Evolutionary conservation across 1,140 invertebrate species (phyloP), one percentile per base, ranked within the genome.

Genomic region (Pollicipes pollicipes): DNA sequence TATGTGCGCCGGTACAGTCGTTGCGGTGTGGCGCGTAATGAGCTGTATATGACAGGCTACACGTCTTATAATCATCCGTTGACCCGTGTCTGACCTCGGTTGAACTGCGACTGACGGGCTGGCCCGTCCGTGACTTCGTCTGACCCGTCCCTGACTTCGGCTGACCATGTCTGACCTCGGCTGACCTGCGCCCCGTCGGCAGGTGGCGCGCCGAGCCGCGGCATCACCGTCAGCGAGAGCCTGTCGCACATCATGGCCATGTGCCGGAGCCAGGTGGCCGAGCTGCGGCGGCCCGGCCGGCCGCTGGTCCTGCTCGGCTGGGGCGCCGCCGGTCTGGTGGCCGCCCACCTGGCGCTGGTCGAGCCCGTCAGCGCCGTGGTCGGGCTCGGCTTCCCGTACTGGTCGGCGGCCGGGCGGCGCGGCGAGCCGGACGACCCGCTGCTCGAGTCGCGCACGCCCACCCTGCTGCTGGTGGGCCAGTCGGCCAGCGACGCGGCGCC

Each of bases 381-480:
- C 17, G 90, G 88, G 78, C 81, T 93, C 58, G 90, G 90, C 0
- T 92, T 92, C 78, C 89, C 90, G 2, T 83, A 90, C 70, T 83
- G 84, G 70, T 90, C 89, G 0, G 83, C 88, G 0, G 86, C 88
- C 73, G 90, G 90, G 4, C 84, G 83, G 73, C 78, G 90, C 70
- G 90, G 90, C n/a, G 84, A 87, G 70, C 84, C 89, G 0, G 89
- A 92, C 74, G 90, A 93, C 78, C 84, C 83, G 4, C 76, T 93
- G 28, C 79, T 91, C 75, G 89, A 90, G 73, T 82, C 88, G 63
- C 84, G 84, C 74, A 86, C 85, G 67, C 90, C 90, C 0, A 87
- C 88, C 16, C 80, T 92, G 73, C 93, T 93, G 81, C 83, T 92
- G 0, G 85, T 91, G 73, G 91, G 91, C 3, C 88, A 93, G 76